These are phyloP conservation scores for Tringa solitaria DNA, from an alignment of 2,113 vertebrate genomes.

Conservation along the genomic window DNA sequence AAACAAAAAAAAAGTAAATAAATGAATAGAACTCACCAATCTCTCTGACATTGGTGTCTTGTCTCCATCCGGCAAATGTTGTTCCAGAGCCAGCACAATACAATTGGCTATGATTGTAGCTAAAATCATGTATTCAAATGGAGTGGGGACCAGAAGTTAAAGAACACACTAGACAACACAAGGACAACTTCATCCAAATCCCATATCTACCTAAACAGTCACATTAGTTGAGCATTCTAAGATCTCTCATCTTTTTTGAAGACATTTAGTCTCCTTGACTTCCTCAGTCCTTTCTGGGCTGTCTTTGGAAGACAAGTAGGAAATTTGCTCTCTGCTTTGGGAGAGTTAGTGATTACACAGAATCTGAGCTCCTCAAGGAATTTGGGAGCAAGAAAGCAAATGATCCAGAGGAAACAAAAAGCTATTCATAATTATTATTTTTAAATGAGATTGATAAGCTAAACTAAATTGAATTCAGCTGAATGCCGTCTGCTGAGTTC, in stretches of 20 bases:
- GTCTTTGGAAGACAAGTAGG: neutral
- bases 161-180: slow-evolving; percentile 41
- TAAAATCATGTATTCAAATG: slow-evolving; percentile 98
- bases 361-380: neutral
- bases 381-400: neutral
- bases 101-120: slow-evolving; percentile 99
- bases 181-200: neutral
- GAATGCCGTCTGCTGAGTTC: neutral
- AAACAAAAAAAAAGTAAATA: neutral
- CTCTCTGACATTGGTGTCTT: slow-evolving; percentile 97
- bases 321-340: neutral
- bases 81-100: slow-evolving; percentile 95
- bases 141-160: slow-evolving; percentile 83
- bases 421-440: neutral
- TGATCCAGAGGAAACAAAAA: neutral
- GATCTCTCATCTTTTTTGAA: neutral
- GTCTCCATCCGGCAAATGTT: slow-evolving; percentile 91
- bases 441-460: neutral
- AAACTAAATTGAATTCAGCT: neutral
- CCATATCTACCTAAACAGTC: neutral
- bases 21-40: slow-evolving; percentile 82
- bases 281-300: neutral
- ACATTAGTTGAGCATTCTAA: neutral
- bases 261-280: neutral
- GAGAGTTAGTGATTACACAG: neutral